phyloP scores from a whole-genome alignment of 2,113 vertebrate genomes.

The Hemiprocne comata region DNA sequence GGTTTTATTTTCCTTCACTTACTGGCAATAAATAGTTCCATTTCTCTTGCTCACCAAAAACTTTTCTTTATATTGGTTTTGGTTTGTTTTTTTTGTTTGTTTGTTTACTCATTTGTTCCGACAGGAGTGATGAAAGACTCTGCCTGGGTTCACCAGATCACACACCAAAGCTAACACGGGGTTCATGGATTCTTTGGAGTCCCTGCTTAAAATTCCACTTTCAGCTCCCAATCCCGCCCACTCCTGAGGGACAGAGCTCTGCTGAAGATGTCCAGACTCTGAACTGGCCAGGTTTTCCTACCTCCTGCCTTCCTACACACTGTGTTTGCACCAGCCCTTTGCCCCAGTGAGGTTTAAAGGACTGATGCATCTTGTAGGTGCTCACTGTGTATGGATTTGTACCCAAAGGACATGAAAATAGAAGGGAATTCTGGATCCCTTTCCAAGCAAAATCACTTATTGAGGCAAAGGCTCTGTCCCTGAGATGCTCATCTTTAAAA shows the following conservation, averaged over 20 bases:
- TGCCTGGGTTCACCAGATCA: not conserved
- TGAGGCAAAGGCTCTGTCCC: not conserved
- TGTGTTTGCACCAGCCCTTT: not conserved
- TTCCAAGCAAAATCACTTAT: not conserved
- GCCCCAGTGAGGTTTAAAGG: not conserved
- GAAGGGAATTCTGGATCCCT: not conserved
- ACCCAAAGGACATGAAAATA: not conserved
- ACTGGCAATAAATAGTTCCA: slow-evolving; percentile 3
- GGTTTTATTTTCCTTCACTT: slow-evolving; percentile 20
- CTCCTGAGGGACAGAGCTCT: not conserved
- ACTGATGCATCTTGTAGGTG: not conserved
- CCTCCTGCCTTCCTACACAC: not conserved
- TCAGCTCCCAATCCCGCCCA: not conserved
- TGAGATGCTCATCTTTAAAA: not conserved
- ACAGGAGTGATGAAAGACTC: not conserved
- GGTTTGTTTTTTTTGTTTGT: not conserved
- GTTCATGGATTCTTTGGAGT: fast-evolving
- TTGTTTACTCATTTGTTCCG: not conserved
- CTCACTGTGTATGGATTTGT: not conserved
- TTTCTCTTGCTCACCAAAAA: not conserved
- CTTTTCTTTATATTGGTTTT: not conserved
- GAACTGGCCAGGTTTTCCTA: not conserved
- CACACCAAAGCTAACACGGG: not conserved
- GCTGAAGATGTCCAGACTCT: not conserved
- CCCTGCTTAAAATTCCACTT: not conserved